phyloP scores from a whole-genome alignment of 1,140 invertebrate species.

The Drosophila sp. region DNA sequence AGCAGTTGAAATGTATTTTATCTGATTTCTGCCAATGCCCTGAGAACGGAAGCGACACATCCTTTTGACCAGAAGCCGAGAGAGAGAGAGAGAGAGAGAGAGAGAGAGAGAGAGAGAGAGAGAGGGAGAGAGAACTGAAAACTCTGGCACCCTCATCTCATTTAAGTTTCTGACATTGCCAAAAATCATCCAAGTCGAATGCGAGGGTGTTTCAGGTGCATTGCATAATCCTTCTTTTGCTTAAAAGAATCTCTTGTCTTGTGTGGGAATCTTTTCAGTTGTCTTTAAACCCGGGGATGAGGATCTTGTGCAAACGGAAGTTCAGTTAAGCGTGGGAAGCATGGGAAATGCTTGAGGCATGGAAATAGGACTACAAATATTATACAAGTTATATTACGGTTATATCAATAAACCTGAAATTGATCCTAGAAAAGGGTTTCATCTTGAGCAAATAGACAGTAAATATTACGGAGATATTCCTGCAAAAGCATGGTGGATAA shows the following conservation, averaged over 20 bases:
- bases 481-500: too few species aligned
- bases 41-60: constrained; percentile 49
- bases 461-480: too few species aligned
- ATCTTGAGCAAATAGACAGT: not conserved
- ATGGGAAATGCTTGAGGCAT: not conserved
- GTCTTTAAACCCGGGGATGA: not conserved
- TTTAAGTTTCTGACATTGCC: not conserved
- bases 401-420: not conserved
- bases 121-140: too few species aligned
- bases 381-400: not conserved
- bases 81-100: too few species aligned
- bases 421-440: not conserved
- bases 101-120: too few species aligned
- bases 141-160: constrained; percentile 19
- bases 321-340: constrained; percentile 31
- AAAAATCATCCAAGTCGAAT: not conserved
- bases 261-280: constrained; percentile 31
- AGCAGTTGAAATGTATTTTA: constrained; percentile 30
- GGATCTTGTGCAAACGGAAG: constrained; percentile 19
- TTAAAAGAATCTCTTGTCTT: constrained; percentile 6
- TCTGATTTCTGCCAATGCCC: constrained; percentile 26
- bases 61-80: not conserved
- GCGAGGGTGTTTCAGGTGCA: constrained; percentile 40
- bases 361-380: not conserved
- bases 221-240: constrained; percentile 34